Evolutionary conservation across 2,888 invertebrate species (phyloP), one percentile per base, ranked within the genome.

Genomic region (Ptycholaimellus sp.): DNA sequence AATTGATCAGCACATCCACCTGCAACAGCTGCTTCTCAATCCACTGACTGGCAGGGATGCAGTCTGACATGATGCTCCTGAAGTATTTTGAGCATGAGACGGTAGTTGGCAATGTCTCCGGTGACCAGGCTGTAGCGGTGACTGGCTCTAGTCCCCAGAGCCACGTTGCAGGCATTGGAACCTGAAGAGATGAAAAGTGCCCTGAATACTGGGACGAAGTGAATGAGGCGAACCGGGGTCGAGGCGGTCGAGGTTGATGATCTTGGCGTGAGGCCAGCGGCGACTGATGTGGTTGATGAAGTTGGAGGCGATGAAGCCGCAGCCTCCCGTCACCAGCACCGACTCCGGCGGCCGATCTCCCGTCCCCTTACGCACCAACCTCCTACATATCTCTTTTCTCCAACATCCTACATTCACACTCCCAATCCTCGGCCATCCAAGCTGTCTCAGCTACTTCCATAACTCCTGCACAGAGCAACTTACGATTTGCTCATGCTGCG

Each of bases 221-320:
- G n/a, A n/a, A n/a, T n/a, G n/a, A n/a, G n/a, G n/a, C n/a, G n/a
- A n/a, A 14, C 54, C 53, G 29, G 44, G 45, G 6, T 51, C 49
- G 31, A 53, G 38, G 33, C 54, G 54, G 41, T 53, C 53, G 33
- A 51, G 46, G 42, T 53, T 53, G 27, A 53, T 39, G 31, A 53
- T 42, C 52, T 42, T 51, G 18, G 49, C 43, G 29, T 42, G 42
- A 30, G 42, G 41, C 54, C 54, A 54, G 42, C 46, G 45, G 33
- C 46, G 42, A 40, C 42, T 49, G 28, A 49, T 46, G 40, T 44
- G 48, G 39, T 54, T 54, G 39, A 54, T 50, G 42, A 52, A 54
- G 41, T 54, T 54, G 23, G 54, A 54, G 25, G 53, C 54, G 37
- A 54, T 54, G 40, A 54, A 54, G 28, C 54, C 54, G 42, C 52